Evolutionary conservation across 1,140 invertebrate species (phyloP), one percentile per base, ranked within the genome.

Genomic region (Ladona fulva): DNA sequence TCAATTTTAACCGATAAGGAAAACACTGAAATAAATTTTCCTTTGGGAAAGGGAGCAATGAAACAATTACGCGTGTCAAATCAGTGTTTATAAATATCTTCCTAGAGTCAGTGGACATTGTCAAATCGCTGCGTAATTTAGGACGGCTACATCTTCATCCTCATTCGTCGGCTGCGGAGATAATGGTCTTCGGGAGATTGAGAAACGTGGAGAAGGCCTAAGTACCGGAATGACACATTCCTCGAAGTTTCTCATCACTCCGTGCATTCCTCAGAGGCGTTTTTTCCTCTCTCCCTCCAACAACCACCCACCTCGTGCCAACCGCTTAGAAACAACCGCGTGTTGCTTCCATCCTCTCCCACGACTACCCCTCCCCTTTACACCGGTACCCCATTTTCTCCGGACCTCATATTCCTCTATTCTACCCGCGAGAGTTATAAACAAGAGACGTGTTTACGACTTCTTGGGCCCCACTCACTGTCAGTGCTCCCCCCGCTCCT

Each of bases 161-260:
- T 19, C 3, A 8, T 66, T 66, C 52, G 52, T 66, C 8, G 44
- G 10, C 44, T 11, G 44, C 44, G 44, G 52, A 22, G 52, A 66
- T 66, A 22, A 66, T 19, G 52, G 52, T 19, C 16, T 16, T 3
- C 52, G 52, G 52, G 52, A 16, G 29, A 37, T 37, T 3, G 52
- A 66, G 52, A 66, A 66, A 22, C 14, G 3, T 8, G 29, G n/a
- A 22, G 52, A 22, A 66, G 52, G 52, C 52, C 52, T 66, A 66
- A 66, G 52, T 66, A 66, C 52, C 52, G n/a, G 52, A 66, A 22
- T 66, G 52, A 66, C 52, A 66, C 52, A 66, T 66, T 66, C 52
- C 52, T 19, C 52, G 14, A 22, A 66, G 52, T 66, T 66, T 66
- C 52, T 66, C 52, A 66, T 66, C 52, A 66, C 52, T 66, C 52